phyloP scores from a whole-genome alignment of 1,140 invertebrate genomes.

The Palaemon carinicauda region DNA sequence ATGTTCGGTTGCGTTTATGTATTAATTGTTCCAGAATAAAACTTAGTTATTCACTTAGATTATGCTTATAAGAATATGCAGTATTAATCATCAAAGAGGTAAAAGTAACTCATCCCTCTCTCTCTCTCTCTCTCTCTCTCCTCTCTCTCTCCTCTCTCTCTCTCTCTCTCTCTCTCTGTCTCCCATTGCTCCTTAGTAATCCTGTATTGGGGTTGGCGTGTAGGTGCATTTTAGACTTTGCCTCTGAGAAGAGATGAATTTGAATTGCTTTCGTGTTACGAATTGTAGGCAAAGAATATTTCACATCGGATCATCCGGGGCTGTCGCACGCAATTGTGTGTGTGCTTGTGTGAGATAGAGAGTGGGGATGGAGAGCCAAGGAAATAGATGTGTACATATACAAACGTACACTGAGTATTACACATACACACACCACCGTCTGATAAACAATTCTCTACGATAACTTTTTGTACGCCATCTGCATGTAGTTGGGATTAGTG shows the following conservation, averaged over 20 bases:
- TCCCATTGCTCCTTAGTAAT: neutral
- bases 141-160: neutral
- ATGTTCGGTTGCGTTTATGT: neutral
- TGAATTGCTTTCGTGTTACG: too few species aligned
- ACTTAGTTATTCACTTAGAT: too few species aligned
- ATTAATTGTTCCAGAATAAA: too few species aligned
- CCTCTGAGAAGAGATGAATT: too few species aligned
- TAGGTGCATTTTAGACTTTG: too few species aligned
- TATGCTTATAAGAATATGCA: too few species aligned
- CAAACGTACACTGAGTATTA: neutral
- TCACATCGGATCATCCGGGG: too few species aligned
- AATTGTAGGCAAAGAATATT: too few species aligned
- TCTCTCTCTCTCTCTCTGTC: neutral
- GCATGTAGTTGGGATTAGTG: constrained; percentile 46
- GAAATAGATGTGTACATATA: neutral
- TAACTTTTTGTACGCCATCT: constrained; percentile 30
- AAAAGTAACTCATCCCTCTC: neutral
- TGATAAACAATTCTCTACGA: constrained; percentile 30
- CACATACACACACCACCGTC: neutral
- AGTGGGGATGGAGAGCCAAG: neutral
- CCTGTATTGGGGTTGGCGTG: too few species aligned
- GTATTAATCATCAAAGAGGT: too few species aligned
- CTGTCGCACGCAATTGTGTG: too few species aligned
- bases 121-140: neutral
- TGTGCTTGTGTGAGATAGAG: neutral